These are phyloP conservation scores for Palaemon carinicauda DNA, from an alignment of 1,140 invertebrate genomes.

Conservation along the genomic window DNA sequence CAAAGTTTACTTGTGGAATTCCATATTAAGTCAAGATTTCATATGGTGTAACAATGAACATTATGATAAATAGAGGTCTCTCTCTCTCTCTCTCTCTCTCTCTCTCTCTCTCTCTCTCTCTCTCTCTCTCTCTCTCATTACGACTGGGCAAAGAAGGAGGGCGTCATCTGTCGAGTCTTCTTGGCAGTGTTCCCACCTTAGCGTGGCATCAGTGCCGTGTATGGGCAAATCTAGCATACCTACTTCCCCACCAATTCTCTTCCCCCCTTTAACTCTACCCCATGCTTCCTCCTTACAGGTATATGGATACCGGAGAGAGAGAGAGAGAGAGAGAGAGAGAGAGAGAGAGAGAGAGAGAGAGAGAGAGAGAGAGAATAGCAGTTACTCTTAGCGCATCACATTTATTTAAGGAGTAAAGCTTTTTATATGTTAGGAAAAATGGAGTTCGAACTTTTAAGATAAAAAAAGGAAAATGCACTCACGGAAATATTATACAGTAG, in stretches of 20 bases:
- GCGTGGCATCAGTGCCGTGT: slow-evolving; percentile 31
- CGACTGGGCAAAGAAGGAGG: not conserved
- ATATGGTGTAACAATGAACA: no score
- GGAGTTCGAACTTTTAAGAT: no score
- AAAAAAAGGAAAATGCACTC: no score
- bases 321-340: not conserved
- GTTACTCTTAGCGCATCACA: no score
- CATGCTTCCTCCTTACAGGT: not conserved
- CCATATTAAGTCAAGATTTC: no score
- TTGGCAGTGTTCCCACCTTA: not conserved
- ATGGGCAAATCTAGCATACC: slow-evolving; percentile 32
- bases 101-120: slow-evolving; percentile 14
- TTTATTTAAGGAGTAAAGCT: no score
- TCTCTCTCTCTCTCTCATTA: not conserved
- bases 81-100: not conserved
- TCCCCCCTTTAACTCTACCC: not conserved
- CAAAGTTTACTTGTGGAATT: no score
- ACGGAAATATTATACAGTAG: no score
- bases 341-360: not conserved
- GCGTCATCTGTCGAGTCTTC: not conserved
- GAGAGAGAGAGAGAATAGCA: not conserved
- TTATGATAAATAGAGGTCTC: no score
- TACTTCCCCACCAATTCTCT: not conserved
- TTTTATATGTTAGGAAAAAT: no score
- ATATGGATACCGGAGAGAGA: not conserved